Percentiles rank a stretch among this genome's conserved stretches.
Conservation (phyloP, 2,797 vertebrate genomes). For the Rhadinocentrus ornatus region DNA sequence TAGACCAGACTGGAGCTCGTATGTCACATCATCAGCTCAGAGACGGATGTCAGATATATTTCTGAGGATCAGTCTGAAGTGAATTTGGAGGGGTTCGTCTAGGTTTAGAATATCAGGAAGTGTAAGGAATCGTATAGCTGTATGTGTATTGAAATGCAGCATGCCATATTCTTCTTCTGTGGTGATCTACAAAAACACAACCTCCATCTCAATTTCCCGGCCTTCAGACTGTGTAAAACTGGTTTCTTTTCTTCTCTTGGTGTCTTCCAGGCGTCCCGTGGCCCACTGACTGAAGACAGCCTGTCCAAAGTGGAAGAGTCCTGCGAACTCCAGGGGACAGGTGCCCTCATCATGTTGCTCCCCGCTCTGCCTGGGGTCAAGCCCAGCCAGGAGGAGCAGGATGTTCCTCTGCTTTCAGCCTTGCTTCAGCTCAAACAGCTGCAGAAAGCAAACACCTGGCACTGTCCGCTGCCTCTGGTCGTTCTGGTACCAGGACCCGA, state of each 20-base stretch:
- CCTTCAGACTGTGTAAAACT: not conserved
- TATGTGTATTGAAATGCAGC: not conserved
- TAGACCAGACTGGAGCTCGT: slow-evolving; percentile 1
- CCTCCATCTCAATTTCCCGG: not conserved
- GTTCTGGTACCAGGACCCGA: slow-evolving; percentile 84
- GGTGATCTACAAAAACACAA: not conserved
- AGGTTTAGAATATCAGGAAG: too few relatives aligned
- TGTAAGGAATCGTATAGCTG: too few relatives aligned
- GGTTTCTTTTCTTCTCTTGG: not conserved
- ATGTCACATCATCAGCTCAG: not conserved
- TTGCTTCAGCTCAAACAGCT: slow-evolving; percentile 92
- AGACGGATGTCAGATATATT: not conserved
- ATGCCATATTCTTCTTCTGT: not conserved
- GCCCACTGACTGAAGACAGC: slow-evolving; percentile 80
- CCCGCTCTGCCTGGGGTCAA: slow-evolving; percentile 70
- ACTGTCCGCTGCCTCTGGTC: slow-evolving; percentile 85
- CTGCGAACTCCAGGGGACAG: slow-evolving; percentile 88
- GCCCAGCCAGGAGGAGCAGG: slow-evolving; percentile 78
- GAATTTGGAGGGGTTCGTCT: too few relatives aligned
- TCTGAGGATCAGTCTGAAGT: not conserved
- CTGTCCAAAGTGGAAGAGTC: slow-evolving; percentile 82
- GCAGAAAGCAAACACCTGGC: slow-evolving; percentile 89
- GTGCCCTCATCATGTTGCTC: slow-evolving; percentile 88
- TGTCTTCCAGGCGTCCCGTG: slow-evolving; percentile 81
- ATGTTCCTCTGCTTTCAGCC: slow-evolving; percentile 89